These are phyloP conservation scores for Perccottus glenii DNA, from an alignment of 2,113 vertebrate species.

Conservation along the genomic window DNA sequence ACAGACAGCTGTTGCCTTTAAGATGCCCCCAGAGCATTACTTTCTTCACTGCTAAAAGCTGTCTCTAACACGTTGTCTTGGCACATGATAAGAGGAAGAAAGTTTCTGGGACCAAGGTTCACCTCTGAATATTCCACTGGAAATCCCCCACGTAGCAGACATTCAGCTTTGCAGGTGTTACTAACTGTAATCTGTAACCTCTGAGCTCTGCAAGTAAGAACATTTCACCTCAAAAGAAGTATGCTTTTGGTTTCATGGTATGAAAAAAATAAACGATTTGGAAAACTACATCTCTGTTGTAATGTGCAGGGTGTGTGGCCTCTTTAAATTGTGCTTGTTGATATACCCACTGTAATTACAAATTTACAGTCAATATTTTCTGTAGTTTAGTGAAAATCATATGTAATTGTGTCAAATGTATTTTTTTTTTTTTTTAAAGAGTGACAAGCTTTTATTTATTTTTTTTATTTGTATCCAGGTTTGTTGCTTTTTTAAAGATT, in stretches of 20 bases:
- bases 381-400: constrained; percentile 1
- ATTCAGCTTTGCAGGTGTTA: constrained; percentile 39
- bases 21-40: constrained; percentile 28
- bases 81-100: constrained; percentile 26
- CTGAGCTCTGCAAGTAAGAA: constrained; percentile 29
- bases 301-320: constrained; percentile 4
- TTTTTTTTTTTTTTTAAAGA: too few relatives aligned
- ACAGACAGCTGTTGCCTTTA: constrained; percentile 44
- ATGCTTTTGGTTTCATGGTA: constrained; percentile 2
- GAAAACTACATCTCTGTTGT: background rate
- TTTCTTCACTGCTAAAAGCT: constrained; percentile 29
- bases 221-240: constrained; percentile 16
- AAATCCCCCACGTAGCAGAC: constrained; percentile 46
- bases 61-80: constrained; percentile 39
- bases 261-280: constrained; percentile 1
- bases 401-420: background rate
- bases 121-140: constrained; percentile 29
- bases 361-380: background rate
- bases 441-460: too few relatives aligned
- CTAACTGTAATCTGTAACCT: constrained; percentile 28
- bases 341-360: background rate
- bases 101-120: constrained; percentile 23
- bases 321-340: background rate
- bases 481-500: too few relatives aligned
- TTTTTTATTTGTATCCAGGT: too few relatives aligned